These are phyloP conservation scores for Hyles vespertilio DNA, from an alignment of 1,140 invertebrate species.

Conservation along the genomic window DNA sequence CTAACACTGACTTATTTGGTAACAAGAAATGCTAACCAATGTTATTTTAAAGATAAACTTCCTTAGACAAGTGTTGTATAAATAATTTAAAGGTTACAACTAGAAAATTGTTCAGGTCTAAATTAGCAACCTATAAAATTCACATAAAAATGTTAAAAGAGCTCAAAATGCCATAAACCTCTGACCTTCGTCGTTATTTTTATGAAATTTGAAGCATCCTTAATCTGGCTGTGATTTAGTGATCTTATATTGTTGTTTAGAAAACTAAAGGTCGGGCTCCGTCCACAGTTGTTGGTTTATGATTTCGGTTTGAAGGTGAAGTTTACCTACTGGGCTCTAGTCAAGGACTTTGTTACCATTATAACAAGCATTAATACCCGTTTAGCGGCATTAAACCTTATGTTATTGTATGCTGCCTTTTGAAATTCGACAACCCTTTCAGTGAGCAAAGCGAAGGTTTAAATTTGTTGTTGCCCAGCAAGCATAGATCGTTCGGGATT, in stretches of 20 bases:
- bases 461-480: no score
- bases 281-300: slow-evolving; percentile 24
- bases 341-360: slow-evolving; percentile 27
- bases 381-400: background rate
- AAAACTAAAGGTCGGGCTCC: slow-evolving; percentile 36
- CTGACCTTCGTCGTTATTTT: slow-evolving; percentile 32
- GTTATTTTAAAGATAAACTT: no score
- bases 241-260: slow-evolving; percentile 33
- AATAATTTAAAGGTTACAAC: slow-evolving; percentile 7
- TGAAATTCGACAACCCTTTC: no score
- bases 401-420: no score
- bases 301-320: slow-evolving; percentile 39
- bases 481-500: no score
- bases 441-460: no score
- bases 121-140: slow-evolving; percentile 11
- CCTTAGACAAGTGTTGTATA: background rate
- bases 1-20: background rate
- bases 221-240: slow-evolving; percentile 41
- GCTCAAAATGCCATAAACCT: slow-evolving; percentile 22
- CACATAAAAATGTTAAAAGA: slow-evolving; percentile 16
- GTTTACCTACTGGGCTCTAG: slow-evolving; percentile 23
- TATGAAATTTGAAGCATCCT: slow-evolving; percentile 33
- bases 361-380: background rate
- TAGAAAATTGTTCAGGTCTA: slow-evolving; percentile 4
- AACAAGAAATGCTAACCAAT: no score